Conservation (phyloP, 2,888 invertebrate genomes). For the Drosophila meridionalis region DNA sequence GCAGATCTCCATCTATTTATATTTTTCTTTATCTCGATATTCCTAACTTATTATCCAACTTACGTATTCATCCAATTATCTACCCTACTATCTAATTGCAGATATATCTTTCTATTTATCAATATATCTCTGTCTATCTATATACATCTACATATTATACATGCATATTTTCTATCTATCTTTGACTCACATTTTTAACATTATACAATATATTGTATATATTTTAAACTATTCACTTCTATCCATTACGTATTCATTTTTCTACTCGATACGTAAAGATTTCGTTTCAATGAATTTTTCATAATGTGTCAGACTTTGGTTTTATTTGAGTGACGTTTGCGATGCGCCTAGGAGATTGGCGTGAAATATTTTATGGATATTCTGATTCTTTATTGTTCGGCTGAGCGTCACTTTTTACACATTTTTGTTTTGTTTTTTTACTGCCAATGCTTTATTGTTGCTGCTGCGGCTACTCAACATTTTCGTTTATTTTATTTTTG, state of each 20-base stretch:
- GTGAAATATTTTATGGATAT: slow-evolving; percentile 69
- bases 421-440: slow-evolving; percentile 59
- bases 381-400: slow-evolving; percentile 61
- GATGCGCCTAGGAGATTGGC: slow-evolving; percentile 69
- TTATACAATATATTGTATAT: too few species aligned
- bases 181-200: background rate
- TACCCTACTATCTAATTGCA: too few species aligned
- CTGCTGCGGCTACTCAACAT: slow-evolving; percentile 43
- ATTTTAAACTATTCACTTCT: slow-evolving; percentile 19
- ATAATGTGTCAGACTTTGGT: slow-evolving; percentile 25
- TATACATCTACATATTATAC: background rate
- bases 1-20: background rate
- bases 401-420: slow-evolving; percentile 73
- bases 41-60: background rate
- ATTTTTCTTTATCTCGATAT: background rate
- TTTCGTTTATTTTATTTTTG: slow-evolving; percentile 29
- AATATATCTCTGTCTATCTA: background rate
- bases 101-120: background rate
- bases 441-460: slow-evolving; percentile 52
- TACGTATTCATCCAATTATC: too few species aligned
- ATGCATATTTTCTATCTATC: background rate
- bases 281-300: slow-evolving; percentile 52
- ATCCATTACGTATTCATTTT: slow-evolving; percentile 20
- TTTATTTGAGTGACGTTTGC: slow-evolving; percentile 44
- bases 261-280: slow-evolving; percentile 39